Conservation (phyloP, 2,113 vertebrate species). For the Scortum barcoo region DNA sequence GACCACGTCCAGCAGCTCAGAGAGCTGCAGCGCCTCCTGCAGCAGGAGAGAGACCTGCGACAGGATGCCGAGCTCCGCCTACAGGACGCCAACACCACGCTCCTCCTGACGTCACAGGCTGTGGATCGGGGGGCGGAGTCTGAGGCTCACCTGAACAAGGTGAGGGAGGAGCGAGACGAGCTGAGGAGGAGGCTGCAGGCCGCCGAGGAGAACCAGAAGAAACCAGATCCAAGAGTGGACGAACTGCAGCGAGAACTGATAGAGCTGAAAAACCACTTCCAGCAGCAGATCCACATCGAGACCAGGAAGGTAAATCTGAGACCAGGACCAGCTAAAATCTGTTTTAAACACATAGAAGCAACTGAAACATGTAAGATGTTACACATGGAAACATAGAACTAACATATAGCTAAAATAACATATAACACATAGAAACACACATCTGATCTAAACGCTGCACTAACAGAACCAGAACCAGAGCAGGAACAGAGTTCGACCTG, state of each 20-base stretch:
- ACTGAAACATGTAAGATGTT: too few species aligned
- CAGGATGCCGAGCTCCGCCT: slow-evolving; percentile 88
- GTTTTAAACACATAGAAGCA: too few species aligned
- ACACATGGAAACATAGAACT: too few species aligned
- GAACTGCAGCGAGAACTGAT: slow-evolving; percentile 87
- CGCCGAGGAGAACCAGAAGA: slow-evolving; percentile 79
- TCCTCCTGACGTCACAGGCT: slow-evolving; percentile 74
- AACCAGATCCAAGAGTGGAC: slow-evolving; percentile 85
- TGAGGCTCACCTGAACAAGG: slow-evolving; percentile 82
- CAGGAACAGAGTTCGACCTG: too few species aligned
- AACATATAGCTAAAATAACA: too few species aligned
- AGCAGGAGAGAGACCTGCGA: slow-evolving; percentile 86
- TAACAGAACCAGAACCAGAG: too few species aligned
- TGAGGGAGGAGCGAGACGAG: slow-evolving; percentile 85
- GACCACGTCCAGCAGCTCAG: slow-evolving; percentile 93
- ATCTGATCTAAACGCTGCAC: too few species aligned
- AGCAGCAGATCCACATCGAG: slow-evolving; percentile 89
- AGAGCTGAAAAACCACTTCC: slow-evolving; percentile 86
- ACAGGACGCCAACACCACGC: slow-evolving; percentile 84
- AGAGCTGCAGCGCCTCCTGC: slow-evolving; percentile 92
- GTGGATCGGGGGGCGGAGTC: slow-evolving; percentile 82
- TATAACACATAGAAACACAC: too few species aligned
- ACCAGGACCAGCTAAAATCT: not conserved
- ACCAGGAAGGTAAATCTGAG: slow-evolving; percentile 87
- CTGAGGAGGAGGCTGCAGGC: slow-evolving; percentile 83